Percentiles rank a stretch among this genome's conserved stretches.
These are phyloP conservation scores for Shargacucullia verbasci DNA, from an alignment of 2,888 invertebrate species.

Conservation along the genomic window DNA sequence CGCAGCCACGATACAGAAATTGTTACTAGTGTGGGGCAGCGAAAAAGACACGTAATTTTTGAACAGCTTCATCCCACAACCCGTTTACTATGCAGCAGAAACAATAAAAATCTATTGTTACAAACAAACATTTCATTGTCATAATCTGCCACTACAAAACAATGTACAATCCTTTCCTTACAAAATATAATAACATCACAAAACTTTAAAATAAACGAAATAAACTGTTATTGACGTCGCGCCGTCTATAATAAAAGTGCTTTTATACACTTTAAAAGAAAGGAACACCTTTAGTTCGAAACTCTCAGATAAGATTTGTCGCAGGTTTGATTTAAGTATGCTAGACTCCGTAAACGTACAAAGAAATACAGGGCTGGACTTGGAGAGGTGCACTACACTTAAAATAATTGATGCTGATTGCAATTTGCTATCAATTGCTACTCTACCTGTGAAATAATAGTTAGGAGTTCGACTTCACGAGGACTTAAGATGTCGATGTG, in stretches of 20 bases:
- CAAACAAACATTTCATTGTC: no score
- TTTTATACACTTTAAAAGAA: slow-evolving; percentile 36
- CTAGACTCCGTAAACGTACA: slow-evolving; percentile 25
- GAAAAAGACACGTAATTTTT: no score
- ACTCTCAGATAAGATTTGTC: slow-evolving; percentile 41
- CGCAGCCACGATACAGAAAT: no score
- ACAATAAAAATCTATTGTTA: no score
- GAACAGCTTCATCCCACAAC: no score
- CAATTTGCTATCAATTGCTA: background rate
- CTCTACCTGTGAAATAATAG: background rate
- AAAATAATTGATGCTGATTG: slow-evolving; percentile 10
- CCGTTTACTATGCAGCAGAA: no score
- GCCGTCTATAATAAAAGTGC: slow-evolving; percentile 23
- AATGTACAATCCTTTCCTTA: no score
- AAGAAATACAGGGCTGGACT: slow-evolving; percentile 15
- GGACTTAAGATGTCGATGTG: background rate
- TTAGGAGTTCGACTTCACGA: background rate
- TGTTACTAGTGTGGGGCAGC: no score
- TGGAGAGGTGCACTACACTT: slow-evolving; percentile 4
- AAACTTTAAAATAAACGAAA: slow-evolving; percentile 15
- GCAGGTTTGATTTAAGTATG: slow-evolving; percentile 34
- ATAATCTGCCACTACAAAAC: no score
- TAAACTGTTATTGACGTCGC: slow-evolving; percentile 34
- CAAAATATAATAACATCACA: no score
- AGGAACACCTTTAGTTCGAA: slow-evolving; percentile 40